Evolutionary conservation across 2,113 vertebrate genomes (phyloP), one percentile per base, ranked within the genome.

Genomic region (Equus przewalskii): DNA sequence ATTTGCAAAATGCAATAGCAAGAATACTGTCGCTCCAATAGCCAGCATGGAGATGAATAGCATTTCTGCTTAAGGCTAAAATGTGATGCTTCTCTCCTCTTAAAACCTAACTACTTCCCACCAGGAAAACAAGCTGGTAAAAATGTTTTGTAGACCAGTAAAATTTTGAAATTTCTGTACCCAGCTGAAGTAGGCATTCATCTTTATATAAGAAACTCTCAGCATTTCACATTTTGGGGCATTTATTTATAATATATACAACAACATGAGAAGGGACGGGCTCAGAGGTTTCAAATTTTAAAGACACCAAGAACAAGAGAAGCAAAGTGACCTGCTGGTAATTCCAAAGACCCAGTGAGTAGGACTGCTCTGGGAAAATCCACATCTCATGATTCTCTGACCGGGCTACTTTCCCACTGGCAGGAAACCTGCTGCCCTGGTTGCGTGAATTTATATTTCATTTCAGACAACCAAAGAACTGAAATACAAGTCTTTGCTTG

Each of bases 81-180:
- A 58, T 80, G 6, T 76, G 33, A 13, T 51, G 18, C 33, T 75
- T 80, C 67, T 87, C 19, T 84, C 62, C 44, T 54, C 26, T 82
- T 86, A 67, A 22, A 78, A 26, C 16, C 65, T 65, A 54, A 69
- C 85, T 83, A 41, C 41, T 84, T 87, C 26, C 82, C 28, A 65
- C 28, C 24, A 91, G 26, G 89, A 89, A 83, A 92, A 87, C 7
- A 1, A 96, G 18, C 73, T 76, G n/a, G 46, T 56, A 93, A 88
- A 86, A 54, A 49, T 51, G 13, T 69, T 46, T 78, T 49, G 6
- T 75, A 72, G 41, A 62, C n/a, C 51, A 89, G n/a, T 24, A 78
- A 79, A 93, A 69, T 49, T 82, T 30, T 90, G 13, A 87, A 83
- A 92, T 89, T 60, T 84, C 54, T 94, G 83, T 67, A 65, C 44